A percentile compares a stretch with the other conserved stretches of the same genome.
Conservation (phyloP, 2,113 vertebrate species). For the Mugil cephalus region DNA sequence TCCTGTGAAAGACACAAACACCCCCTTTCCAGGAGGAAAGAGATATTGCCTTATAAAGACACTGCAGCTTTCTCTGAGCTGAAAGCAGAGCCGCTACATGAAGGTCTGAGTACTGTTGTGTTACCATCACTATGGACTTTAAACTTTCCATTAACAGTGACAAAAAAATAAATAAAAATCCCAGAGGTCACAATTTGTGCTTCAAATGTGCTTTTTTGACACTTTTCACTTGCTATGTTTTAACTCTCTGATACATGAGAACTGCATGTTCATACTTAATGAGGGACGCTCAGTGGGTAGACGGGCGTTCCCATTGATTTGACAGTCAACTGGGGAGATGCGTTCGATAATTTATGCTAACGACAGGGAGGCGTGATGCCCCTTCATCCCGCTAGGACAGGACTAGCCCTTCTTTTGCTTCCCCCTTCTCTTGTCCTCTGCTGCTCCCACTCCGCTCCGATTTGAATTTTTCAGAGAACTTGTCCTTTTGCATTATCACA, state of each 20-base stretch:
- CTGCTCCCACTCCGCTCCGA: background rate
- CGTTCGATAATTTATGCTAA: slow-evolving; percentile 50
- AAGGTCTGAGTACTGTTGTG: too few species aligned
- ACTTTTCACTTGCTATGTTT: background rate
- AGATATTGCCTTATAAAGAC: slow-evolving; percentile 27
- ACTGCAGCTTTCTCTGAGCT: background rate
- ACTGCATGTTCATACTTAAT: slow-evolving; percentile 5
- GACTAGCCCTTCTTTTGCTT: background rate
- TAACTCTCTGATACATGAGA: background rate
- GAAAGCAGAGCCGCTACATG: too few species aligned
- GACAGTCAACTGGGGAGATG: slow-evolving; percentile 14
- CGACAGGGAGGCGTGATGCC: background rate
- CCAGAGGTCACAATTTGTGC: background rate
- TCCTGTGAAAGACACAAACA: background rate
- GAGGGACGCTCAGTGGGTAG: background rate
- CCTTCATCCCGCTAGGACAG: background rate
- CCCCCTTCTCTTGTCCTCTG: slow-evolving; percentile 10
- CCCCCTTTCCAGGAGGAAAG: background rate
- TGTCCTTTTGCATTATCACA: slow-evolving; percentile 46
- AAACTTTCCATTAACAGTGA: background rate
- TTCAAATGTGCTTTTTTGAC: background rate
- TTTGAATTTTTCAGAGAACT: slow-evolving; percentile 42
- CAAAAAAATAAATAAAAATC: background rate
- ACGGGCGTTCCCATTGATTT: background rate
- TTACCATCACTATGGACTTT: too few species aligned